These are phyloP conservation scores for Drosophila pseudotakahashii DNA, from an alignment of 2,888 invertebrate species.

Conservation along the genomic window DNA sequence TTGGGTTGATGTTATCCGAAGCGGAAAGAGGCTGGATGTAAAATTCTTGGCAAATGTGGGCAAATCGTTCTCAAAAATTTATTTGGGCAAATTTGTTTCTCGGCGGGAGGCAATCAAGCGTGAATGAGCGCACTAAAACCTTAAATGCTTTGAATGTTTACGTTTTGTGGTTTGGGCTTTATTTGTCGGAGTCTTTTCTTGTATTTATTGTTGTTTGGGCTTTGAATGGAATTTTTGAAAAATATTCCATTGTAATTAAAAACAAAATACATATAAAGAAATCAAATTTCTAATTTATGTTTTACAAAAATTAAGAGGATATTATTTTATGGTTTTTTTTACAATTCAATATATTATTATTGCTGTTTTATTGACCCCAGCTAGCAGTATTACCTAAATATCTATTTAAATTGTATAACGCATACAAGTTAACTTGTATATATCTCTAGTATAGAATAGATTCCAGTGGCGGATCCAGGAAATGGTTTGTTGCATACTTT, in stretches of 20 bases:
- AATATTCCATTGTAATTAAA: background rate
- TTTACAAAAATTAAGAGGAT: too few species aligned
- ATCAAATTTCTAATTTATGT: too few species aligned
- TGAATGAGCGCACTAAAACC: slow-evolving; percentile 1
- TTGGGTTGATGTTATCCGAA: slow-evolving; percentile 28
- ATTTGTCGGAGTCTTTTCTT: background rate
- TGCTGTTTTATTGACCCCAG: too few species aligned
- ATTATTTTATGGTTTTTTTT: too few species aligned
- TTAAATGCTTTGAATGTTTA: slow-evolving; percentile 6
- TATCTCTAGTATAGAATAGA: too few species aligned
- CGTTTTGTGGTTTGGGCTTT: background rate
- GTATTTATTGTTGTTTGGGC: background rate
- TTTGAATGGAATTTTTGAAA: background rate
- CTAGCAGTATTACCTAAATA: too few species aligned
- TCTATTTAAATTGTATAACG: too few species aligned
- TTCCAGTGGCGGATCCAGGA: too few species aligned
- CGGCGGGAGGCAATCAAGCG: slow-evolving; percentile 18
- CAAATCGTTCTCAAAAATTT: slow-evolving; percentile 1
- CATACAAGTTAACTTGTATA: too few species aligned
- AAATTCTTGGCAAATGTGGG: slow-evolving; percentile 3
- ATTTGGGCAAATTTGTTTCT: slow-evolving; percentile 5
- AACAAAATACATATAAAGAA: too few species aligned
- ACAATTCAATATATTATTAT: too few species aligned
- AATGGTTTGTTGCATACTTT: too few species aligned
- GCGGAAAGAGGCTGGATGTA: slow-evolving; percentile 35